Conservation (phyloP, 2,113 vertebrate genomes). For the Vidua chalybeata region DNA sequence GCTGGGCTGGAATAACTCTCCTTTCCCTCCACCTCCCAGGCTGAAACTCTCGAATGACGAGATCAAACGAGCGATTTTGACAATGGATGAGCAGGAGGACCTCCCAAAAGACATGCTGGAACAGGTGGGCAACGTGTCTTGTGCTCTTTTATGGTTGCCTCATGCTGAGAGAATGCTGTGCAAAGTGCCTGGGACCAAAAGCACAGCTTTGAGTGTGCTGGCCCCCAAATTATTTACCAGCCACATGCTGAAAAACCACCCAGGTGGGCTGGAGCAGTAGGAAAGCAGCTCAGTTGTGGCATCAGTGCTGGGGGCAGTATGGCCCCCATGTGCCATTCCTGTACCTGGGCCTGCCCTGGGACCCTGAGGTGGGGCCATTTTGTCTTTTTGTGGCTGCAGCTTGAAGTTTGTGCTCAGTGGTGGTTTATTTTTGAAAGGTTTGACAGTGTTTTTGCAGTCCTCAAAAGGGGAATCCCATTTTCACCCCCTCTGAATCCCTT, state of each 20-base stretch:
- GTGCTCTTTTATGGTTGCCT: accelerated
- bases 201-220: accelerated
- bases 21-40: constrained; percentile 70
- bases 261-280: neutral
- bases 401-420: neutral
- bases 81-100: constrained; percentile 98
- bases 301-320: neutral
- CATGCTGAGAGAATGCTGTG: accelerated
- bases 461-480: neutral
- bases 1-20: neutral
- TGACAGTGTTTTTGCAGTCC: neutral
- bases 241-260: neutral
- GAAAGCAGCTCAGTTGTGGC: neutral
- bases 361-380: neutral
- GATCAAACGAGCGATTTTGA: constrained; percentile 96
- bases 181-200: neutral
- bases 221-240: neutral
- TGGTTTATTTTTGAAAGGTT: neutral
- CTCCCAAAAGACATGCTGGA: constrained; percentile 99
- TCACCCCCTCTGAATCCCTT: neutral
- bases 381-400: neutral
- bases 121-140: constrained; percentile 77
- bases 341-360: neutral
- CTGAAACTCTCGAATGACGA: constrained; percentile 97
- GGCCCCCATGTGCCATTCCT: neutral